A percentile compares a stretch with the other conserved stretches of the same genome.
phyloP scores from a whole-genome alignment of 1,140 invertebrate species.

The Aphelenchoides fujianensis region DNA sequence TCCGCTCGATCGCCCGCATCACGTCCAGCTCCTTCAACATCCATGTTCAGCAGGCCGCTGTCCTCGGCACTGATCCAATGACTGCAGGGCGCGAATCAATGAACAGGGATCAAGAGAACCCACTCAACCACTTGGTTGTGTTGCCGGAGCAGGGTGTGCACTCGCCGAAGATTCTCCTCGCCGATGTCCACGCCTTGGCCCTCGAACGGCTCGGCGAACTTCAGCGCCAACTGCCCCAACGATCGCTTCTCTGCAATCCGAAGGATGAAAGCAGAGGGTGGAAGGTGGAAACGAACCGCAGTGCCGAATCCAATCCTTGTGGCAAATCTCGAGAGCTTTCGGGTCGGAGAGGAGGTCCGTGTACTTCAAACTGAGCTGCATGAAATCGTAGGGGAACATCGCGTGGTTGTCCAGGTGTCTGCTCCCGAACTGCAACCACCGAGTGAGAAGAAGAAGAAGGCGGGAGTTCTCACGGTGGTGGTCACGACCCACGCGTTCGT shows the following conservation, averaged over 20 bases:
- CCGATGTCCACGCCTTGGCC: conserved; percentile 1
- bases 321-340: conserved; percentile 6
- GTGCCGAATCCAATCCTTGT: conserved; percentile 23
- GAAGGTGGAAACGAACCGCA: not conserved
- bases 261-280: not conserved
- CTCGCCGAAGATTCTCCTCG: conserved; percentile 12
- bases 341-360: conserved; percentile 16
- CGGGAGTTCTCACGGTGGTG: too few species aligned
- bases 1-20: not conserved
- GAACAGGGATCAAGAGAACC: not conserved
- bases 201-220: conserved; percentile 30
- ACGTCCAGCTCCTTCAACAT: not conserved
- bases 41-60: not conserved
- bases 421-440: too few species aligned
- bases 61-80: conserved; percentile 8
- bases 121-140: conserved; percentile 27
- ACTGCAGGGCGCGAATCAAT: not conserved
- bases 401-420: too few species aligned
- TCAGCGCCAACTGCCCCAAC: conserved; percentile 26
- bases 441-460: too few species aligned
- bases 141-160: not conserved
- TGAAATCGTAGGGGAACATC: not conserved
- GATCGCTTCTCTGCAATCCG: conserved; percentile 10
- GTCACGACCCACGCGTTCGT: conserved; percentile 22
- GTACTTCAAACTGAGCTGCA: conserved; percentile 25